Conservation (phyloP, 2,888 invertebrate genomes). For the Achlya flavicornis region DNA sequence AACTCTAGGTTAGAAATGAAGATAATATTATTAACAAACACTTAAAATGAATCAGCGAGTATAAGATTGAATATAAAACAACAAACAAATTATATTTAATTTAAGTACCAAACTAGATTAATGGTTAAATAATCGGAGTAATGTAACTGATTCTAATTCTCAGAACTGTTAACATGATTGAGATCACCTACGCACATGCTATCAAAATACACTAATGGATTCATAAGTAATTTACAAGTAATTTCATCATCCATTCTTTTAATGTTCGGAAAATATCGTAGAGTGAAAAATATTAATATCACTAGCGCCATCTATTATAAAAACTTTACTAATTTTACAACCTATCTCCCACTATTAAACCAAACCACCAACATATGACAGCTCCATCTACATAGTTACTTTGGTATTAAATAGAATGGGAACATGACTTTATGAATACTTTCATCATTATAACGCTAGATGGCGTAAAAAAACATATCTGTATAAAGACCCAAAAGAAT, state of each 20-base stretch:
- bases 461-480: not conserved
- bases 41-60: not conserved
- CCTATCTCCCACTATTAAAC: not conserved
- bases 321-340: not conserved
- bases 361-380: not conserved
- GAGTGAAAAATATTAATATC: no score
- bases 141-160: not conserved
- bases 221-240: not conserved
- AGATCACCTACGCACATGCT: not conserved
- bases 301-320: slow-evolving; percentile 3
- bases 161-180: not conserved
- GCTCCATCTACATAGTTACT: not conserved
- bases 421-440: not conserved
- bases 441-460: not conserved
- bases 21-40: not conserved
- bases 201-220: slow-evolving; percentile 1
- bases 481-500: slow-evolving; percentile 41
- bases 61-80: not conserved
- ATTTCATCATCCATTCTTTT: not conserved
- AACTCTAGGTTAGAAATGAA: not conserved
- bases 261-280: not conserved
- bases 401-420: not conserved
- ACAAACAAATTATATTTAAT: not conserved
- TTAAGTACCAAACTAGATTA: not conserved
- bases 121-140: not conserved